phyloP scores from a whole-genome alignment of 2,888 invertebrate species.

The Lasioglossum lativentre region DNA sequence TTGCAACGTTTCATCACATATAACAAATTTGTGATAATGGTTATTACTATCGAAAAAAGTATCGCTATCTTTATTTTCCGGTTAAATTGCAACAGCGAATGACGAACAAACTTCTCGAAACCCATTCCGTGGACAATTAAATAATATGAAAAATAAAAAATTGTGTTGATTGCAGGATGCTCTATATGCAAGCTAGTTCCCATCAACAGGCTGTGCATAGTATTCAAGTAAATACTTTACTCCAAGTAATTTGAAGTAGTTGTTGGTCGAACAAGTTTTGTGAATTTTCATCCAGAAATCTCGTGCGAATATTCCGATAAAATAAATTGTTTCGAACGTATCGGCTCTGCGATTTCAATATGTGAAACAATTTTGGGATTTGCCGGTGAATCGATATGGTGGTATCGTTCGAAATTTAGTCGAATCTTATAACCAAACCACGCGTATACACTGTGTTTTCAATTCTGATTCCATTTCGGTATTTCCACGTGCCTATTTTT shows the following conservation, averaged over 20 bases:
- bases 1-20: too few species aligned
- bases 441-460: not conserved
- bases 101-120: not conserved
- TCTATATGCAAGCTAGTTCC: too few species aligned
- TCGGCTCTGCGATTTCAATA: slow-evolving; percentile 13
- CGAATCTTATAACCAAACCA: not conserved
- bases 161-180: not conserved
- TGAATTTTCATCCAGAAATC: not conserved
- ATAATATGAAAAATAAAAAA: not conserved
- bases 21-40: too few species aligned
- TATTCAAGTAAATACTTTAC: not conserved
- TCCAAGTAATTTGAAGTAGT: not conserved
- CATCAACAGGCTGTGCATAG: not conserved
- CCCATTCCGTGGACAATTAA: not conserved
- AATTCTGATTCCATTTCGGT: not conserved
- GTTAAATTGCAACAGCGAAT: too few species aligned
- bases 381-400: slow-evolving; percentile 28
- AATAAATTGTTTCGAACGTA: slow-evolving; percentile 4
- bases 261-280: not conserved
- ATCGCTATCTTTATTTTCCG: too few species aligned
- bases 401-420: slow-evolving; percentile 12
- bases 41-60: too few species aligned
- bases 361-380: slow-evolving; percentile 12
- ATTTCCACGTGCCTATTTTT: not conserved
- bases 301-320: not conserved